Evolutionary conservation across 2,888 invertebrate species (phyloP).

Genomic region (Cosmorhoe ocellata): DNA sequence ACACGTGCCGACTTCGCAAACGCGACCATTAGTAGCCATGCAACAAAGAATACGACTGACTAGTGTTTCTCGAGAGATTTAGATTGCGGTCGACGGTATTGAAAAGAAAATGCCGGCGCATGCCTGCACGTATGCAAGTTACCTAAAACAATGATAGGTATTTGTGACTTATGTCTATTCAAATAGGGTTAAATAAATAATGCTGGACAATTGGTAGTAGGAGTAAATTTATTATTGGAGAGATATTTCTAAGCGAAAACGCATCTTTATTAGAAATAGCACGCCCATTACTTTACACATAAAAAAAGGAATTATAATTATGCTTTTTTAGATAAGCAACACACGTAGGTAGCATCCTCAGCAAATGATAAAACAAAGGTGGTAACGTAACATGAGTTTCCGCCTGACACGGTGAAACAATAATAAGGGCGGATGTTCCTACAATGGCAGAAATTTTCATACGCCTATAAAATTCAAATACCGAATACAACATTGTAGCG

Average conservation of each 20-base stretch:
- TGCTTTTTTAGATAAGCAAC: background rate
- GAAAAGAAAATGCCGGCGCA: conserved; percentile 38
- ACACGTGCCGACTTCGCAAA: conserved; percentile 56
- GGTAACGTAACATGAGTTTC: conserved; percentile 29
- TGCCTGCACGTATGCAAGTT: conserved; percentile 26
- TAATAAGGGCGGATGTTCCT: conserved; percentile 39
- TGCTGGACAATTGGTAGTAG: too few relatives aligned
- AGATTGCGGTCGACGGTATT: conserved; percentile 41
- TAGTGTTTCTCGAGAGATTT: conserved; percentile 41
- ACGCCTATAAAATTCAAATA: conserved; percentile 63
- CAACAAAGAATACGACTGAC: conserved; percentile 48
- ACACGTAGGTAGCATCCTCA: conserved; percentile 9
- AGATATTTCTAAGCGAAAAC: too few relatives aligned
- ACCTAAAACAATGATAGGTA: conserved; percentile 17
- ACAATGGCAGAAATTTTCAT: conserved; percentile 51
- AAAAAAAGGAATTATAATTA: too few relatives aligned
- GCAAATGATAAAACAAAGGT: conserved; percentile 19
- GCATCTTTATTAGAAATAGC: too few relatives aligned
- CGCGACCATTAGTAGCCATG: conserved; percentile 50
- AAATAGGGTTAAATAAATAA: conserved; percentile 2
- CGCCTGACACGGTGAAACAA: conserved; percentile 26
- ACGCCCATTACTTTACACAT: too few relatives aligned
- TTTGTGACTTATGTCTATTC: conserved; percentile 15
- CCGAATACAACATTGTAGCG: conserved; percentile 64
- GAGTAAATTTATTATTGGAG: too few relatives aligned